phyloP scores from a whole-genome alignment of 92 coral and sea anemone genomes.

The Palythoa caribaeorum region DNA sequence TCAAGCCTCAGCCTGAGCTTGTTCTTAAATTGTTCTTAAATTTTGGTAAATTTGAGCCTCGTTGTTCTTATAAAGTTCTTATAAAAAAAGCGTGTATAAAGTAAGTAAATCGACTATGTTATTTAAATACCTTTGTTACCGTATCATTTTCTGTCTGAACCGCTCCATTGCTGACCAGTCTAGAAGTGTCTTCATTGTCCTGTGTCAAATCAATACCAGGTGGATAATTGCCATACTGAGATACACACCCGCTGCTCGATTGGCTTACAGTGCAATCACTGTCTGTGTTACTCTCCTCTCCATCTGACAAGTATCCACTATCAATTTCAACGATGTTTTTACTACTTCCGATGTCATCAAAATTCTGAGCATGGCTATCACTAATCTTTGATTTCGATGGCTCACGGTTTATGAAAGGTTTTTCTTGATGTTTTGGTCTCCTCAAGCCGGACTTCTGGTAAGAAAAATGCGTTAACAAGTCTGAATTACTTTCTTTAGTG shows the following conservation, averaged over 20 bases:
- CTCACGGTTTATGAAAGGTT: neutral
- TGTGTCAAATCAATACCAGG: neutral
- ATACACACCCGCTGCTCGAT: slow-evolving; percentile 30
- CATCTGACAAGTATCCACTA: slow-evolving; percentile 87
- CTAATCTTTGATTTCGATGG: neutral
- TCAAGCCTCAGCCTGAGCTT: too few relatives aligned
- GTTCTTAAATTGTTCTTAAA: too few relatives aligned
- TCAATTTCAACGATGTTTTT: slow-evolving; percentile 60
- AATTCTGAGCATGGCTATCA: neutral
- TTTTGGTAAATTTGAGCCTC: too few relatives aligned
- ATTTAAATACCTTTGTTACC: slow-evolving; percentile 62
- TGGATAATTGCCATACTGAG: neutral
- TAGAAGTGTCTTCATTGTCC: neutral
- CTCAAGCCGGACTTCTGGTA: slow-evolving; percentile 4
- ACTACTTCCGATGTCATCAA: neutral
- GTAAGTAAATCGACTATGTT: neutral
- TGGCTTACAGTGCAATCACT: slow-evolving; percentile 29
- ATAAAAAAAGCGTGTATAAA: too few relatives aligned
- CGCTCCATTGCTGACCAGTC: neutral
- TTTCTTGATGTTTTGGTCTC: neutral
- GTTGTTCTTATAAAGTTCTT: too few relatives aligned
- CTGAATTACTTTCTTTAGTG: neutral
- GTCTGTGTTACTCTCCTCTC: slow-evolving; percentile 72
- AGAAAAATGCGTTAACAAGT: neutral
- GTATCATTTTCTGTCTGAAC: slow-evolving; percentile 46